A percentile compares a stretch with the other conserved stretches of the same genome.
Conservation (phyloP, 2,797 vertebrate genomes). For the Sylvilagus floridanus region DNA sequence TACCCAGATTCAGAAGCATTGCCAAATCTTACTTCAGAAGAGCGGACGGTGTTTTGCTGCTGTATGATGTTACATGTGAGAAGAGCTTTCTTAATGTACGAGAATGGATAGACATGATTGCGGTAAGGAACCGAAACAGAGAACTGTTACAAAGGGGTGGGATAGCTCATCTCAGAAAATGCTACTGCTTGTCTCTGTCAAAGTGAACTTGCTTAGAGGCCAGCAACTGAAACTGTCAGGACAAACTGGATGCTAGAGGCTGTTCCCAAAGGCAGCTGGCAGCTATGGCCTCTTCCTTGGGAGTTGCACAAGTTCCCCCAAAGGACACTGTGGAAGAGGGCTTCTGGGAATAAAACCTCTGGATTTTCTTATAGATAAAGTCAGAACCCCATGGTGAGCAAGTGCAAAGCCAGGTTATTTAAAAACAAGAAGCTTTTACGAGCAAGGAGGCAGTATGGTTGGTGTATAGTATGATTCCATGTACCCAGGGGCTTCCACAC, state of each 20-base stretch:
- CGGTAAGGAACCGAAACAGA: slow-evolving; percentile 89
- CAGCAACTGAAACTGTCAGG: background rate
- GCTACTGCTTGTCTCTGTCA: background rate
- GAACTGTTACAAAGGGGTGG: background rate
- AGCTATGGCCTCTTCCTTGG: background rate
- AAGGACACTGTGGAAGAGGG: background rate
- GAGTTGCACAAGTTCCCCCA: background rate
- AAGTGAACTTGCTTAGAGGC: background rate
- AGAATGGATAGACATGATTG: slow-evolving; percentile 97
- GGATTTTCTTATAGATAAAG: slow-evolving; percentile 4
- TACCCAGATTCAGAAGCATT: slow-evolving; percentile 95
- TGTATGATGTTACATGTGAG: slow-evolving; percentile 96
- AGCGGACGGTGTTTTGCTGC: slow-evolving; percentile 95
- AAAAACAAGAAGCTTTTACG: background rate
- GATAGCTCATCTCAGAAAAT: background rate
- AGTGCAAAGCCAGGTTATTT: background rate
- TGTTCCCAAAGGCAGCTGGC: background rate
- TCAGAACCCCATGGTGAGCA: background rate
- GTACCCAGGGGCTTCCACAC: accelerated
- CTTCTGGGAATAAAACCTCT: background rate
- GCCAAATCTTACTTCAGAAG: slow-evolving; percentile 98
- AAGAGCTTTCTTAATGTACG: slow-evolving; percentile 96
- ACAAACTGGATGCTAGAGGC: background rate
- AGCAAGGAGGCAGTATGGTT: background rate
- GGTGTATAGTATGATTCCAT: background rate